phyloP scores from a whole-genome alignment of 92 coral and sea anemone genomes.

The Epizoanthus stellaris region DNA sequence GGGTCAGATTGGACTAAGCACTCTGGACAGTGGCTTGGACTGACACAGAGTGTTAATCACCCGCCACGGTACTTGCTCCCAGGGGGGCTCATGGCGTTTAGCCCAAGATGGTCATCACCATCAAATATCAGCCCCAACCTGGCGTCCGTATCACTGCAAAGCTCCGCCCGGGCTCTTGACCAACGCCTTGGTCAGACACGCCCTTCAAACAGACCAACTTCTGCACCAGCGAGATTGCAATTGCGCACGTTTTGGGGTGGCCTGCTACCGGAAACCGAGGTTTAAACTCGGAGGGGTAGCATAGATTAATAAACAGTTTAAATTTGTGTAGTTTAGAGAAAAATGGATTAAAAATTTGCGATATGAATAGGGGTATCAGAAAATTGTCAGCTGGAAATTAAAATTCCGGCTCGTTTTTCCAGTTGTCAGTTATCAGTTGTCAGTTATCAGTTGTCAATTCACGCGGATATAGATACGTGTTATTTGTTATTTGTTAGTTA shows the following conservation, averaged over 20 bases:
- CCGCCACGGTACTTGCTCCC: not conserved
- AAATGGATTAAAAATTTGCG: no score
- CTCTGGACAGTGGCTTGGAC: not conserved
- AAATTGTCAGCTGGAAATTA: no score
- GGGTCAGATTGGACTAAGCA: not conserved
- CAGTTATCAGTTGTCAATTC: no score
- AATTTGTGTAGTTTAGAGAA: no score
- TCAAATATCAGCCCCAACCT: slow-evolving; percentile 18
- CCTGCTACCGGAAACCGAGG: not conserved
- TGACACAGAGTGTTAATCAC: not conserved
- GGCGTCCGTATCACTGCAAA: slow-evolving; percentile 17
- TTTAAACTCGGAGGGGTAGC: not conserved
- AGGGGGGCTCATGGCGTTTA: not conserved
- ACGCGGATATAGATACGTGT: no score
- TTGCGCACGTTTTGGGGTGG: not conserved
- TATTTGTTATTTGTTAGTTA: no score
- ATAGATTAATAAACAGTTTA: not conserved
- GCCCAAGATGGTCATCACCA: slow-evolving; percentile 39
- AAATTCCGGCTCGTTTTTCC: no score
- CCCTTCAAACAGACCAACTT: slow-evolving; percentile 3
- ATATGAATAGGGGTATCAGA: no score
- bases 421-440: no score
- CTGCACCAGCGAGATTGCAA: slow-evolving; percentile 10
- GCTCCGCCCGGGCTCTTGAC: not conserved
- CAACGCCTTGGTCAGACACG: not conserved